Base-by-base conservation (phyloP, 1,140 invertebrate species). In the Eriocheir sinensis region DNA sequence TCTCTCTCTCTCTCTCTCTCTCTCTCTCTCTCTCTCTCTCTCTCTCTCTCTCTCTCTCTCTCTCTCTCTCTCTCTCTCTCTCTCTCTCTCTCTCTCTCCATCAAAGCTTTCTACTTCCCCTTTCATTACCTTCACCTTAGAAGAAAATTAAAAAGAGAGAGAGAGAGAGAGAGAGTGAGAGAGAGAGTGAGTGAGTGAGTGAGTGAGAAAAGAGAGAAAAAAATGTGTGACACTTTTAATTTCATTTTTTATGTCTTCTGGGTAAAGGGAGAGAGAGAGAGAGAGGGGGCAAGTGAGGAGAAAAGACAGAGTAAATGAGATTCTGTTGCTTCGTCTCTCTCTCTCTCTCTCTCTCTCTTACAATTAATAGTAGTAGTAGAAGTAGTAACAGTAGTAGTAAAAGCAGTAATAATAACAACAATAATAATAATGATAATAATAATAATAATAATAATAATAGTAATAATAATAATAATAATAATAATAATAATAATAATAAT, bases 371-470 rank as follows among this genome's bases (percentile, higher is more conserved):
- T 80, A 27, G 34, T 80, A 80, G 34, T 80, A 80, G n/a, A 80
- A 27, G 34, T 80, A 80, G 34, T 27, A 27, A 80, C 34, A 80
- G 27, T 80, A 80, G 34, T 80, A n/a, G n/a, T n/a, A n/a, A n/a
- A n/a, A n/a, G n/a, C n/a, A n/a, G n/a, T n/a, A n/a, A n/a, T n/a
- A n/a, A 80, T 80, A 27, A 80, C 34, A 80, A 80, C 34, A 80
- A 80, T 80, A 80, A 80, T 80, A 80, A 80, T 80, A 80, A 80
- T 80, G 34, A 80, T 80, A 27, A 80, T 80, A 80, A 80, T 80
- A 80, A 80, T 80, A 80, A 80, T 80, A 80, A 80, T 80, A 80
- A 80, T 80, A 80, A 80, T 80, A 80, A 80, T 80, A 80, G 34
- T 80, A 80, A 80, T 80, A 80, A 80, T 80, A 80, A 80, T 80